phyloP scores from a whole-genome alignment of 1,140 invertebrate species.

The Trachymyrmex septentrionalis region DNA sequence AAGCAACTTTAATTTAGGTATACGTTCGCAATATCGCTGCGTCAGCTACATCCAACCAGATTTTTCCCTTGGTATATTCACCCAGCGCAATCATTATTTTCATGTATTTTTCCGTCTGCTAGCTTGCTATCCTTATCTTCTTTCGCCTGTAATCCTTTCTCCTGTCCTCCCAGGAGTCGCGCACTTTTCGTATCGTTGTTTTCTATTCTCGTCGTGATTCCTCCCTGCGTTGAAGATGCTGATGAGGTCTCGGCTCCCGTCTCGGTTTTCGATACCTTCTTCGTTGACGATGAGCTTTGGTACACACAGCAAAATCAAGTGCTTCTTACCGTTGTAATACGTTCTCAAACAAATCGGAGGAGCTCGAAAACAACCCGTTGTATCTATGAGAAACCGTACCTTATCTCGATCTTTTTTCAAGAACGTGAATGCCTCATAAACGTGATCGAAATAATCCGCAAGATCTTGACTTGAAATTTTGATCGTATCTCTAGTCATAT shows the following conservation, averaged over 20 bases:
- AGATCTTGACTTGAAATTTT: neutral
- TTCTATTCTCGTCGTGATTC: slow-evolving; percentile 40
- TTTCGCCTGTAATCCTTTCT: slow-evolving; percentile 15
- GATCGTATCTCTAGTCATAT: neutral
- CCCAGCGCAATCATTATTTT: slow-evolving; percentile 10
- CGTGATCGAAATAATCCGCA: slow-evolving; percentile 2
- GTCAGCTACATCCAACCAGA: slow-evolving; percentile 17
- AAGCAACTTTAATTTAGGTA: slow-evolving; percentile 28
- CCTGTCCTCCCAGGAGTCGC: slow-evolving; percentile 27
- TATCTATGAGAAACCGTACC: neutral
- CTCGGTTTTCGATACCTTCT: slow-evolving; percentile 32
- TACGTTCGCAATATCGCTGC: neutral
- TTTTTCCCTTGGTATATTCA: slow-evolving; percentile 15
- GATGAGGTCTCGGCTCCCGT: slow-evolving; percentile 69
- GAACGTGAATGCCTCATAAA: slow-evolving; percentile 11
- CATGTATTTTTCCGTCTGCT: slow-evolving; percentile 56
- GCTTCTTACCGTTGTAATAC: slow-evolving; percentile 51
- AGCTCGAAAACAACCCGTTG: slow-evolving; percentile 37
- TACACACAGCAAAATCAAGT: slow-evolving; percentile 67
- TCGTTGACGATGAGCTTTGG: slow-evolving; percentile 59
- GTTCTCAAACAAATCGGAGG: slow-evolving; percentile 64
- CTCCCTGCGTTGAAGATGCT: slow-evolving; percentile 69
- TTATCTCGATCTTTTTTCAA: slow-evolving; percentile 7
- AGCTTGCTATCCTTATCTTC: slow-evolving; percentile 36
- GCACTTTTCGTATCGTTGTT: slow-evolving; percentile 12